Base-by-base conservation (phyloP, 1,140 invertebrate genomes). In the Brachionus plicatilis region DNA sequence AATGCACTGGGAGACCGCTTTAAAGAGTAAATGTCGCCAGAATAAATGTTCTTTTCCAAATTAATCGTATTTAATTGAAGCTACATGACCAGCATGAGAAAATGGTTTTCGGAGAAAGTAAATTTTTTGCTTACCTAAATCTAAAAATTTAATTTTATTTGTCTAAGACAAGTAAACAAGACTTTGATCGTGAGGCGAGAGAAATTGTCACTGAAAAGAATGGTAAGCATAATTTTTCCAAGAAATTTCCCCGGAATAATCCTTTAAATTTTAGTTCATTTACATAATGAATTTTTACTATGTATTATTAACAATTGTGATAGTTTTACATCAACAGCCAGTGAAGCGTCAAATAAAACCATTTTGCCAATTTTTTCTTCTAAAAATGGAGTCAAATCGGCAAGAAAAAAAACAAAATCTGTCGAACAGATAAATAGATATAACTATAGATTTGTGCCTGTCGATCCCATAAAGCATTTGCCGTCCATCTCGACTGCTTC, bases 391-490 rank as follows among this genome's bases (percentile, higher is more conserved):
- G 20, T 24, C 9, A 41, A 41, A 50, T 47, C 17, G 12, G 27
- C 5, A 27, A 6, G 20, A 9, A 76, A 76, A 76, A 76, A 76
- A 76, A 50, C 45, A 0, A 76, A 76, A 47, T 20, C 72, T n/a
- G 33, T 5, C 0, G 72, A 76, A 29, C 41, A 41, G 2, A 27
- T 20, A 3, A 76, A 76, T 27, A 76, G 50, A 50, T 82, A 82
- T 27, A 60, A 82, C 6, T 47, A 65, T 9, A 60, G 79, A 33
- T 82, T 82, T 68, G 79, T 82, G 17, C 79, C 79, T 24, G 79
- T 82, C 8, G 79, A 82, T 60, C 79, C 79, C 7, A 82, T 82
- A 20, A 82, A 82, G 33, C 79, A 82, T 45, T 27, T 56, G 9
- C 53, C 79, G 37, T 68, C 53, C 14, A 68, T 82, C 12, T 33